phyloP scores from a whole-genome alignment of 2,888 invertebrate genomes.

The Tetanocera ferruginea region DNA sequence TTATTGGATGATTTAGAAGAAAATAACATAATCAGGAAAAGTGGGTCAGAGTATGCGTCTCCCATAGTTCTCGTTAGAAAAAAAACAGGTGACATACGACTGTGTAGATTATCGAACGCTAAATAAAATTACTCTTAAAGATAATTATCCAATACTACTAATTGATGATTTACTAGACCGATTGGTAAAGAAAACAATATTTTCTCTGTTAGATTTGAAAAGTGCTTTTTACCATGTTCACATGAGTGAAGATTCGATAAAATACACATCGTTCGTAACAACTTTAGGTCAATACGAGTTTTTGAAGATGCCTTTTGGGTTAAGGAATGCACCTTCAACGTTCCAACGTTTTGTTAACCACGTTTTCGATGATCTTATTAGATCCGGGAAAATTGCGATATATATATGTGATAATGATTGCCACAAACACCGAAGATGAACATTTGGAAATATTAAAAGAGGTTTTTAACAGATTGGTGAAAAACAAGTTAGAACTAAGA shows the following conservation, averaged over 20 bases:
- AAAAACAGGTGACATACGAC: not conserved
- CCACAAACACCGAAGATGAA: slow-evolving; percentile 45
- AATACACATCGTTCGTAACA: not conserved
- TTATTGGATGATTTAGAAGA: no score
- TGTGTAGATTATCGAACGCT: not conserved
- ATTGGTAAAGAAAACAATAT: not conserved
- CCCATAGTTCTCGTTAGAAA: no score
- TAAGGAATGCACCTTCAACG: no score
- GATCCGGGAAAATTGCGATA: slow-evolving; percentile 44
- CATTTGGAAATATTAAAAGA: slow-evolving; percentile 47
- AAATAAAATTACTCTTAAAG: not conserved
- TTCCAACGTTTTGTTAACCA: slow-evolving; percentile 50
- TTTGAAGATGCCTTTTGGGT: no score
- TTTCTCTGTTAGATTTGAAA: not conserved
- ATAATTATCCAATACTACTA: not conserved
- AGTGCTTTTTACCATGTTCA: slow-evolving; percentile 24
- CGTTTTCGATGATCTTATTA: slow-evolving; percentile 49
- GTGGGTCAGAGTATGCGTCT: no score
- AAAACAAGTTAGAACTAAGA: not conserved
- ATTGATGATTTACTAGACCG: not conserved
- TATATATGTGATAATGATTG: slow-evolving; percentile 55
- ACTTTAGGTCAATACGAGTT: no score
- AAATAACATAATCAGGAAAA: no score
- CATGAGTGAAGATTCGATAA: slow-evolving; percentile 10
- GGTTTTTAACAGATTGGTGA: slow-evolving; percentile 46